A percentile compares a stretch with the other conserved stretches of the same genome.
Conservation (phyloP, 2,797 vertebrate genomes). For the Melanotaenia parkinsoni region DNA sequence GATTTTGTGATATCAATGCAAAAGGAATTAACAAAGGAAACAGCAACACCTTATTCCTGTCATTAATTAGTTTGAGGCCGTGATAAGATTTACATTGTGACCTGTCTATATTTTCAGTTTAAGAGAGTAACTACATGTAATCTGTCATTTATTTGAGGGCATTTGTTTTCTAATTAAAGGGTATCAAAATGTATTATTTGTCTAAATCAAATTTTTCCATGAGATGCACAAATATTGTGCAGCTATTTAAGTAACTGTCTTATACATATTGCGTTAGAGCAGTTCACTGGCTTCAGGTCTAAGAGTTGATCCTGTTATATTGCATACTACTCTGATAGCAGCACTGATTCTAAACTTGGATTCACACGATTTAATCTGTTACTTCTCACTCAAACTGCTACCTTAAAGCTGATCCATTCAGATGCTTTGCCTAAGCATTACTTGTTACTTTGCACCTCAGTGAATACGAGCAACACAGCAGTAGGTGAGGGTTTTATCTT, state of each 20-base stretch:
- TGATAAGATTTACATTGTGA: not conserved
- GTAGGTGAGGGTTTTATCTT: constrained; percentile 65
- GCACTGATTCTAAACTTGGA: not conserved
- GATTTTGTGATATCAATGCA: not conserved
- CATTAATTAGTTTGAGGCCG: not conserved
- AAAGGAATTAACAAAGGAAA: not conserved
- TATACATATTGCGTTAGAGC: too few species aligned
- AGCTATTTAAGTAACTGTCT: not conserved
- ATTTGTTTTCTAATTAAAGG: not conserved
- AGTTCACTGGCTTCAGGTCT: too few species aligned
- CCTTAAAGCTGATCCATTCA: constrained; percentile 40
- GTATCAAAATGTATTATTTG: too few species aligned
- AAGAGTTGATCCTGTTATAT: too few species aligned
- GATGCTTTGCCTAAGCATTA: constrained; percentile 56
- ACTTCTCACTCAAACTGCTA: constrained; percentile 28
- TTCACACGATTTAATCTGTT: constrained; percentile 43
- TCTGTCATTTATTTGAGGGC: not conserved
- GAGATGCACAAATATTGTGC: not conserved
- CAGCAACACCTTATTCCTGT: not conserved
- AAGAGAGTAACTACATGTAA: not conserved
- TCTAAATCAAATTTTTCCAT: not conserved
- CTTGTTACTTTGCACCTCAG: constrained; percentile 62
- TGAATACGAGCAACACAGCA: constrained; percentile 58
- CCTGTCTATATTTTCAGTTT: not conserved
- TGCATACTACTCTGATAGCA: not conserved